Percentiles rank a stretch among this genome's conserved stretches.
Evolutionary conservation across 2,113 vertebrate species (phyloP).

Genomic region (Cheilinus undulatus): DNA sequence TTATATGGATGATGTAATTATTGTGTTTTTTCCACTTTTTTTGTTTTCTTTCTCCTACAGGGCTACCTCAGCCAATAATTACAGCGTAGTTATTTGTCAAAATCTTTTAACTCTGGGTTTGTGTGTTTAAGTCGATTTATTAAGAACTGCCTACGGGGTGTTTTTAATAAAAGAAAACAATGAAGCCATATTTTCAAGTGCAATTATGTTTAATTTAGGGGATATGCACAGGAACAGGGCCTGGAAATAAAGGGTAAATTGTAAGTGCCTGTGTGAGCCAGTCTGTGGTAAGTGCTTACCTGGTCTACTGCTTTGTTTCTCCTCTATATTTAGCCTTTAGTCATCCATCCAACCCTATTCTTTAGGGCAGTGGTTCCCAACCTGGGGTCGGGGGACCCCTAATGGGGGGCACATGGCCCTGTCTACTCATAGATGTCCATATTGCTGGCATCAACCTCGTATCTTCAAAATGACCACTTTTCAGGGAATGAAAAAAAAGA

Average conservation of each 20-base stretch:
- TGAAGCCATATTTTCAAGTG: conserved; percentile 1
- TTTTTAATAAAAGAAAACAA: conserved; percentile 17
- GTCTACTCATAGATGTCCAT: no score
- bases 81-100: conserved; percentile 54
- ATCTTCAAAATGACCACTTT: no score
- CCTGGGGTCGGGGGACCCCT: no score
- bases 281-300: conserved; percentile 23
- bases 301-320: conserved; percentile 1
- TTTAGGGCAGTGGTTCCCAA: no score
- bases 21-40: conserved; percentile 39
- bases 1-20: conserved; percentile 75
- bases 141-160: conserved; percentile 9
- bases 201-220: conserved; percentile 29
- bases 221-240: background rate
- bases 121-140: conserved; percentile 30
- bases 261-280: conserved; percentile 6
- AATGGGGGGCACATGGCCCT: no score
- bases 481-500: no score
- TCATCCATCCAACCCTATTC: conserved; percentile 15
- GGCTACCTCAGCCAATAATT: conserved; percentile 63
- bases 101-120: conserved; percentile 39
- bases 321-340: conserved; percentile 19
- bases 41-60: conserved; percentile 32
- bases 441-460: no score
- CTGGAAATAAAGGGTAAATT: conserved; percentile 17